phyloP scores from a whole-genome alignment of 2,113 vertebrate genomes.

The Pavo muticus region DNA sequence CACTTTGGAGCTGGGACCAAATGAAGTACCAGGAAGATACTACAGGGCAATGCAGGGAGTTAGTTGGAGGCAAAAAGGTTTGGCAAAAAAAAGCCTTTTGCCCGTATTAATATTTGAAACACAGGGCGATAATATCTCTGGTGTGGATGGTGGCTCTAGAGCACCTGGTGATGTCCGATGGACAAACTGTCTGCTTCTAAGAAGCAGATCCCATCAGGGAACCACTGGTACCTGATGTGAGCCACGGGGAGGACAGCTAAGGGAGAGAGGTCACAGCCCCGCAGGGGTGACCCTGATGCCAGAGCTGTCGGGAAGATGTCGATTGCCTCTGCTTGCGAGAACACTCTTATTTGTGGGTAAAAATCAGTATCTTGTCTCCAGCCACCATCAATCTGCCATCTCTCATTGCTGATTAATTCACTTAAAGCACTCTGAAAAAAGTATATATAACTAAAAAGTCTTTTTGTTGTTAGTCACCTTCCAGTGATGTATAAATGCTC shows the following conservation, averaged over 20 bases:
- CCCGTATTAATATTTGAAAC: background rate
- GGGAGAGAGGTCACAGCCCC: background rate
- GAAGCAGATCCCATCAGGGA: background rate
- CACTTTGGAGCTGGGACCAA: fast-evolving
- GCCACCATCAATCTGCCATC: background rate
- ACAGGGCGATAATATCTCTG: background rate
- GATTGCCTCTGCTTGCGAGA: background rate
- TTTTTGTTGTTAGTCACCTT: conserved; percentile 30
- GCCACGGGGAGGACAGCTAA: background rate
- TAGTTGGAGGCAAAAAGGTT: background rate
- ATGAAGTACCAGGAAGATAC: background rate
- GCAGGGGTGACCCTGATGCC: fast-evolving
- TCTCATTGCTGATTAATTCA: background rate
- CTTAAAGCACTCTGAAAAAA: background rate
- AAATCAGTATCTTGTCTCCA: conserved; percentile 15
- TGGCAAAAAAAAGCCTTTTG: background rate
- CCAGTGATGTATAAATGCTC: background rate
- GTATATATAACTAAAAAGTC: background rate
- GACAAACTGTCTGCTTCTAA: background rate
- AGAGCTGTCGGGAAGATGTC: background rate
- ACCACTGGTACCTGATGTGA: background rate
- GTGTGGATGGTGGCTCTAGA: background rate
- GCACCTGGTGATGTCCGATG: background rate
- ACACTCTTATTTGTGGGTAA: background rate
- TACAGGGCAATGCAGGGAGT: background rate